Evolutionary conservation across 2,888 invertebrate species (phyloP).

Genomic region (Agonum fuliginosum): DNA sequence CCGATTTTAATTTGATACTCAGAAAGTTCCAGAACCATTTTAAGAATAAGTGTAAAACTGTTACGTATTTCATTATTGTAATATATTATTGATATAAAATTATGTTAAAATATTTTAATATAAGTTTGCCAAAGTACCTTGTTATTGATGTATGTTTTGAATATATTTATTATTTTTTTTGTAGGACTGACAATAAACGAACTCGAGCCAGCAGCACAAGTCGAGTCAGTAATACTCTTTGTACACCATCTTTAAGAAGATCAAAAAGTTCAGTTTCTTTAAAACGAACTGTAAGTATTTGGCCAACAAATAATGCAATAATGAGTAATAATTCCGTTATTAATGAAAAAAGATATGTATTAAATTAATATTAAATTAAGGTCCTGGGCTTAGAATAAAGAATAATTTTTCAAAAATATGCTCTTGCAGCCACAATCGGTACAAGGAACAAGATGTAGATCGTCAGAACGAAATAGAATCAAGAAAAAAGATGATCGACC

Average conservation of each 20-base stretch:
- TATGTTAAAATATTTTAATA: no score
- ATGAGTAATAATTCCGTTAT: no score
- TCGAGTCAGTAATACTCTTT: not conserved
- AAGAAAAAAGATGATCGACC: constrained; percentile 50
- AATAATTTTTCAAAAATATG: not conserved
- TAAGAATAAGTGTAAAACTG: no score
- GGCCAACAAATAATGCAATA: not conserved
- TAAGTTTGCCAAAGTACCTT: no score
- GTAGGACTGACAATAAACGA: not conserved
- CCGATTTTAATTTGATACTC: no score
- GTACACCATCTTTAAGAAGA: constrained; percentile 23
- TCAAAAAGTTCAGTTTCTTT: constrained; percentile 35
- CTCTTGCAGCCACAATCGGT: constrained; percentile 44
- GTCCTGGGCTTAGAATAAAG: not conserved
- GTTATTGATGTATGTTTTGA: no score
- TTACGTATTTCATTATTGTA: no score
- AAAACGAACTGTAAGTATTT: constrained; percentile 44
- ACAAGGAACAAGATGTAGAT: not conserved
- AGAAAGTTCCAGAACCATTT: no score
- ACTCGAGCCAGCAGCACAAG: constrained; percentile 22
- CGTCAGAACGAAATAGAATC: not conserved
- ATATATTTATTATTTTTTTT: not conserved
- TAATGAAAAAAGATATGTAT: no score
- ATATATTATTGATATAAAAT: no score
- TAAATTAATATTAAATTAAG: no score